Percentiles rank a stretch among this genome's conserved stretches.
These are phyloP conservation scores for Hipparchia sbordonii DNA, from an alignment of 2,888 invertebrate genomes.

Conservation along the genomic window DNA sequence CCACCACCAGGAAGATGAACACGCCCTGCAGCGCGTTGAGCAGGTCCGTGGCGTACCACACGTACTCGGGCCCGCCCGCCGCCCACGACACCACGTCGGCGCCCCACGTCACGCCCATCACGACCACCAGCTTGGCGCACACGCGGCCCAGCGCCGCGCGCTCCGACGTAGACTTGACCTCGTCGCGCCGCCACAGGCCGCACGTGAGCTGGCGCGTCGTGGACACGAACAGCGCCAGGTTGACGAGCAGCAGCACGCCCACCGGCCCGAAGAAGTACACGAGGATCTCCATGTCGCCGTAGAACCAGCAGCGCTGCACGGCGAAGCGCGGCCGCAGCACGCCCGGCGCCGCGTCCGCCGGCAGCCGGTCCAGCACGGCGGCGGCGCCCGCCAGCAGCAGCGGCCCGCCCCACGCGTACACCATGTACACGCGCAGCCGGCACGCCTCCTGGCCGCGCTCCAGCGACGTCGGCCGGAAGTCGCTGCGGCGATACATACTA, in stretches of 20 bases:
- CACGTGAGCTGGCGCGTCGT: conserved; percentile 93
- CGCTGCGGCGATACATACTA: conserved; percentile 73
- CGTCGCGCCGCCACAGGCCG: conserved; percentile 93
- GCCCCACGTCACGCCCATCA: conserved; percentile 82
- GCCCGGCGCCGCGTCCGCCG: conserved; percentile 78
- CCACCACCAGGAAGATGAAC: conserved; percentile 94
- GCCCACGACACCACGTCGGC: conserved; percentile 93
- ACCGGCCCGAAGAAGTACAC: conserved; percentile 94
- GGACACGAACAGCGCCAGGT: conserved; percentile 90
- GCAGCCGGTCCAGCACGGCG: conserved; percentile 87
- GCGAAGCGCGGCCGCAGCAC: conserved; percentile 91
- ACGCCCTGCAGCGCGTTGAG: conserved; percentile 94
- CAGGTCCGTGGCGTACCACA: conserved; percentile 93
- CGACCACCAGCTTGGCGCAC: conserved; percentile 92
- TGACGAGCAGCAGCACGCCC: conserved; percentile 89
- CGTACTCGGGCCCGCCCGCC: conserved; percentile 89
- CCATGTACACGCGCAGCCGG: conserved; percentile 89
- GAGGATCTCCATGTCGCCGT: conserved; percentile 90
- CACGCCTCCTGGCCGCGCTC: conserved; percentile 93
- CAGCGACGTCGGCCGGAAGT: conserved; percentile 91
- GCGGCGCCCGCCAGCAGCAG: conserved; percentile 89
- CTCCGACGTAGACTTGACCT: conserved; percentile 90
- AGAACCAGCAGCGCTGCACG: conserved; percentile 91
- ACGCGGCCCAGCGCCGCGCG: conserved; percentile 91
- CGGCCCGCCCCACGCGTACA: conserved; percentile 94